Base-by-base conservation (phyloP, 2,888 invertebrate species). In the Xylota segnis region DNA sequence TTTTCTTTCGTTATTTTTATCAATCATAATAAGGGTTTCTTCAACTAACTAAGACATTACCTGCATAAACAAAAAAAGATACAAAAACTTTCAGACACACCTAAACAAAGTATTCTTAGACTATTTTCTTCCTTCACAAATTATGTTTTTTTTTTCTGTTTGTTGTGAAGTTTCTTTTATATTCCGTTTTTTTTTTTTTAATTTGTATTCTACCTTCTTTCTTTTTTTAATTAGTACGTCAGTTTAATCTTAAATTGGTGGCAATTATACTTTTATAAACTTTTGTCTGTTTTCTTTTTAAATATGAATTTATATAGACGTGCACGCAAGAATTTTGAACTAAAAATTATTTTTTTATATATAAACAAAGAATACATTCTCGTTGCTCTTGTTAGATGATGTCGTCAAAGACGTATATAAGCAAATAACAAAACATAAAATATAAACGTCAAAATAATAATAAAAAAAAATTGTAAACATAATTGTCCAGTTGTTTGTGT, bases 21-120 rank as follows among this genome's bases (percentile, higher is more conserved):
- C 61, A 75, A 81, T 68, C 71, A 83, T 83, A 68, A 75, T 76
- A 50, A 72, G 14, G 50, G 29, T 58, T 76, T 65, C 10, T 56
- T 70, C 66, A 52, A 71, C 59, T 63, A 72, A 52, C 37, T 65
- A 82, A 71, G 52, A 83, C 77, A 77, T 77, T 59, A 76, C 76
- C 70, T 37, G 47, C 76, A 75, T 71, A 82, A 65, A 63, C 45
- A 78, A 71, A 72, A 52, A 70, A 83, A 66, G 59, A 65, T 47
- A 61, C 52, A 66, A 56, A 71, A 43, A 74, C 59, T 83, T 77
- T 54, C 66, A 72, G 65, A 71, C 71, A 77, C 66, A 83, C 58
- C 82, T 71, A 71, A 77, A 77, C 70, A 66, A 58, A 76, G 34
- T 65, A 50, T 23, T n/a, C 65, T 66, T 59, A 66, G 40, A 50